These are phyloP conservation scores for Schizopygopsis pylzovi DNA, from an alignment of 2,797 vertebrate species.

Conservation along the genomic window DNA sequence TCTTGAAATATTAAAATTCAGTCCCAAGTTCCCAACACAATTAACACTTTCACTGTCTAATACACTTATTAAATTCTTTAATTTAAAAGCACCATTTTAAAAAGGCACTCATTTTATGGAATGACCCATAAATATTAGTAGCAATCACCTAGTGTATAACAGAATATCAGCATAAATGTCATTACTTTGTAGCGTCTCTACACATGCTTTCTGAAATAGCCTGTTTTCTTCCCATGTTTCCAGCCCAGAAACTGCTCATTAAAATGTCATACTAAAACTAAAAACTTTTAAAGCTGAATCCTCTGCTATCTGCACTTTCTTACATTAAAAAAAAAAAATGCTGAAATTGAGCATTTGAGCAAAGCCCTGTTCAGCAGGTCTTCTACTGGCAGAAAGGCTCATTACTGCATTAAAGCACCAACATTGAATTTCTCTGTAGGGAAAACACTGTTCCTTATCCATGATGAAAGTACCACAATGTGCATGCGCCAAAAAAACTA, in stretches of 20 bases:
- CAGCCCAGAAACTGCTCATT: background rate
- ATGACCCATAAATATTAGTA: background rate
- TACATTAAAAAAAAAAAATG: background rate
- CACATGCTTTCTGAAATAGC: background rate
- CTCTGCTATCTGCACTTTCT: background rate
- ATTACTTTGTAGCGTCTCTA: too few species aligned
- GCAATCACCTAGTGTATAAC: background rate
- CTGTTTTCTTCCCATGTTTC: background rate
- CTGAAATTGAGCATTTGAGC: background rate
- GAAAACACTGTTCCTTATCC: background rate
- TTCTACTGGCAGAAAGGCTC: background rate
- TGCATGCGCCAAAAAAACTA: background rate
- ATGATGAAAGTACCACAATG: background rate
- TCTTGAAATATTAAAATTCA: background rate
- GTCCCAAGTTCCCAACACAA: background rate
- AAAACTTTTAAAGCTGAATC: background rate
- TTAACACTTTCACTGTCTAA: background rate
- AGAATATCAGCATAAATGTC: background rate
- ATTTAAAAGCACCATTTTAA: constrained; percentile 2
- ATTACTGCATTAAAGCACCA: background rate
- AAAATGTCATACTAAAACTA: background rate
- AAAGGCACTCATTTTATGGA: background rate
- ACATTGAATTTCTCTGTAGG: background rate
- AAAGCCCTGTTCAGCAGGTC: background rate
- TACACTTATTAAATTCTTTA: background rate